Conservation (phyloP, 2,113 vertebrate genomes). For the Reinhardtius hippoglossoides region DNA sequence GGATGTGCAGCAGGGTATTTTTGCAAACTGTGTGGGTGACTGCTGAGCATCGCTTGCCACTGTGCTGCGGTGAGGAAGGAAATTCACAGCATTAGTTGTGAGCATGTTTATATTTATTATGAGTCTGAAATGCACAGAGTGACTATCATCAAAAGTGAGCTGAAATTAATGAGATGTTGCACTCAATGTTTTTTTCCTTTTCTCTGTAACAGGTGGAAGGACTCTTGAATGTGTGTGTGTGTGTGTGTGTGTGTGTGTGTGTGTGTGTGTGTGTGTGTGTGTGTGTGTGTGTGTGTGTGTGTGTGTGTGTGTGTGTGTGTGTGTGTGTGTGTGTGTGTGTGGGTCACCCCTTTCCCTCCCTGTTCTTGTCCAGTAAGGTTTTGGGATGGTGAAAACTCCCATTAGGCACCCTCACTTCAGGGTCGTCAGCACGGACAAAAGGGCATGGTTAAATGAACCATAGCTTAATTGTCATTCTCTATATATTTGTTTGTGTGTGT, state of each 20-base stretch:
- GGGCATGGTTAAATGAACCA: slow-evolving; percentile 62
- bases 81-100: no score
- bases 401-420: slow-evolving; percentile 26
- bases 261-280: neutral
- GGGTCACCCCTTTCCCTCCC: neutral
- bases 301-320: neutral
- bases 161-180: slow-evolving; percentile 12
- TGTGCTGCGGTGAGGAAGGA: slow-evolving; percentile 37
- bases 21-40: slow-evolving; percentile 75
- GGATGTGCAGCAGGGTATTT: slow-evolving; percentile 69
- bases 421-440: slow-evolving; percentile 46
- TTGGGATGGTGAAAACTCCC: slow-evolving; percentile 9
- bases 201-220: neutral
- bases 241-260: slow-evolving; percentile 4
- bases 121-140: no score
- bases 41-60: slow-evolving; percentile 51
- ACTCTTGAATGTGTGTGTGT: neutral
- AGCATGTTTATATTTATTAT: no score
- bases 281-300: slow-evolving; percentile 8
- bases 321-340: slow-evolving; percentile 9
- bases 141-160: neutral
- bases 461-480: slow-evolving; percentile 50
- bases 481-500: slow-evolving; percentile 4
- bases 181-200: neutral
- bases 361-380: slow-evolving; percentile 8